Evolutionary conservation across 92 coral and sea anemone species (phyloP), one percentile per base, ranked within the genome.

Genomic region (Parazoanthus darwini): DNA sequence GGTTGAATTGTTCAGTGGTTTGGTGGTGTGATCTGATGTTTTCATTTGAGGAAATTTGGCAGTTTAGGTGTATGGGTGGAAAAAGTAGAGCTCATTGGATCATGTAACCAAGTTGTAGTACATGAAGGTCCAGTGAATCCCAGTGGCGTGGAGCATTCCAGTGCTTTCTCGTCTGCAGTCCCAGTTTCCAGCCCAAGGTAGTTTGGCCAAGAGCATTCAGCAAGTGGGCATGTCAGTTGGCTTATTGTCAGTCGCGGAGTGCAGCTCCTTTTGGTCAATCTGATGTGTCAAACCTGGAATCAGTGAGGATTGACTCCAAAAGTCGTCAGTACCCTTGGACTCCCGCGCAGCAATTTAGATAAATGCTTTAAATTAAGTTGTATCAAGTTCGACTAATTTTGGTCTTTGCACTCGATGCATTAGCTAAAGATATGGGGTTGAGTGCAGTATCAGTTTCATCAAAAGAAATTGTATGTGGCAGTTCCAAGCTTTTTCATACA

Each of bases 91-190:
- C 56, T 46, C 71, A 70, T 63, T 63, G 91, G 82, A 33, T 26
- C 58, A 39, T 77, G 29, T 56, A 44, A 48, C 79, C 87, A 84
- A 84, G 79, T 42, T 71, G 78, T 84, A 43, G 87, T 51, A 5
- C 43, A 29, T 71, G 87, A 84, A 71, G 87, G 38, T 75, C 63
- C 87, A 35, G 13, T 56, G 33, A 72, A 74, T 46, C 66, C 39
- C 79, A 33, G 29, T n/a, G 87, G 87, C 87, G 75, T 71, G 87
- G 87, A 84, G 87, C 79, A 72, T 84, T 70, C 87, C 71, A 84
- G 87, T 84, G 78, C 78, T 84, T 84, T 70, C 87, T 84, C 75
- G 87, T 84, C 87, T 70, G 79, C 87, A 46, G 77, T 68, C 38
- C 67, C 42, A 44, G 63, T 18, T 29, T 42, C 59, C 38, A 66